These are phyloP conservation scores for Recurvirostra avosetta DNA, from an alignment of 2,113 vertebrate genomes.

Conservation along the genomic window DNA sequence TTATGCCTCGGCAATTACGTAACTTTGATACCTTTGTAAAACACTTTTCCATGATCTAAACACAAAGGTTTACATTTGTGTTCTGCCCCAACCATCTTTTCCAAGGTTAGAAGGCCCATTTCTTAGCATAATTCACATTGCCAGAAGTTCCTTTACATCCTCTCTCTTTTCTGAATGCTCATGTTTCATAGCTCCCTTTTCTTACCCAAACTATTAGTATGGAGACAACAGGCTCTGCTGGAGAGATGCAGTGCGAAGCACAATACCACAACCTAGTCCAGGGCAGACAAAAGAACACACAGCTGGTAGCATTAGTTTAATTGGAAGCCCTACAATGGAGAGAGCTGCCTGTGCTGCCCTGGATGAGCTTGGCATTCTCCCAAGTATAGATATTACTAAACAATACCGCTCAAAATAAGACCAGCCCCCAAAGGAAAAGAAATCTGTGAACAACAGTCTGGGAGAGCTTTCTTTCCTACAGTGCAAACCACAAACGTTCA, in stretches of 20 bases:
- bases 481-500: background rate
- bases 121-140: background rate
- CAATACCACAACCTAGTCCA: conserved; percentile 11
- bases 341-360: conserved; percentile 45
- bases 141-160: background rate
- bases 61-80: background rate
- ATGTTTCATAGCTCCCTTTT: background rate
- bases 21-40: background rate
- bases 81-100: background rate
- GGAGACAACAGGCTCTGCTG: background rate
- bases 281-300: conserved; percentile 29
- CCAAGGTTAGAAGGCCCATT: background rate
- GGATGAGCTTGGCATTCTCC: conserved; percentile 39
- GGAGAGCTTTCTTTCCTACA: background rate
- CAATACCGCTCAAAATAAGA: conserved; percentile 11
- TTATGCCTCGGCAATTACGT: background rate
- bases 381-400: conserved; percentile 25
- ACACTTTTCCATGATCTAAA: background rate
- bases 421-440: background rate
- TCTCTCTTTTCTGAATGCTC: background rate
- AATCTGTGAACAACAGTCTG: background rate
- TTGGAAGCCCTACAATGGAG: conserved; percentile 24
- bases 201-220: background rate
- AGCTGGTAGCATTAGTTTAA: conserved; percentile 43
- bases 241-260: background rate